A percentile compares a stretch with the other conserved stretches of the same genome.
Evolutionary conservation across 2,113 vertebrate species (phyloP).

Genomic region (Tetraodon nigroviridis): DNA sequence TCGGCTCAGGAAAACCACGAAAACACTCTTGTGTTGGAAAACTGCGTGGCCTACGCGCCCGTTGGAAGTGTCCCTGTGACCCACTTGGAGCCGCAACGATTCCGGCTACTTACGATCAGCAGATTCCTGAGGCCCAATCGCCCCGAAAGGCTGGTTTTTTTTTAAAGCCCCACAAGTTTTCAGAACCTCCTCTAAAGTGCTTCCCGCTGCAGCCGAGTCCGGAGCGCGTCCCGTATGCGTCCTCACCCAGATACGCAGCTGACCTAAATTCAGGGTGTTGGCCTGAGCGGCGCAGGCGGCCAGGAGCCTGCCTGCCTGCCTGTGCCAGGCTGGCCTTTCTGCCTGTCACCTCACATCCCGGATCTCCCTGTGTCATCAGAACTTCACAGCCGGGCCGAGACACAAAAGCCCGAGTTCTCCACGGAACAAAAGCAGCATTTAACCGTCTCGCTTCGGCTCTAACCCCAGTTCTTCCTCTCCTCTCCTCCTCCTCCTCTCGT

Average conservation of each 20-base stretch:
- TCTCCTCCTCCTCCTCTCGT: neutral
- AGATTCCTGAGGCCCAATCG: neutral
- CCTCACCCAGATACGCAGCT: constrained; percentile 57
- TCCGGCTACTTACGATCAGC: constrained; percentile 5
- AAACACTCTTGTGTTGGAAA: neutral
- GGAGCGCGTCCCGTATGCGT: constrained; percentile 16
- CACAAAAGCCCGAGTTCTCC: neutral
- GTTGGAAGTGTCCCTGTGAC: neutral
- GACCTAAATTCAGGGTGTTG: constrained; percentile 61
- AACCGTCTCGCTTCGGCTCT: no score
- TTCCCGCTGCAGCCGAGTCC: constrained; percentile 18
- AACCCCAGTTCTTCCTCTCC: no score
- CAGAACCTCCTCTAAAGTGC: neutral
- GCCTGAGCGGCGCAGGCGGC: constrained; percentile 38
- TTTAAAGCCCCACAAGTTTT: neutral
- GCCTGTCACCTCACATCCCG: constrained; percentile 60
- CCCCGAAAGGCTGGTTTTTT: no score
- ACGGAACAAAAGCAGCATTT: neutral
- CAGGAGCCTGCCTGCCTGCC: no score
- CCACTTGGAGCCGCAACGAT: no score
- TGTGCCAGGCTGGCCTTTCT: constrained; percentile 58
- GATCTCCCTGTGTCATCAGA: constrained; percentile 30
- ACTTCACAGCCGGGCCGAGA: constrained; percentile 23
- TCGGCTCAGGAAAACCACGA: neutral
- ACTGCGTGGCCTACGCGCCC: neutral